phyloP scores from a whole-genome alignment of 1,140 invertebrate species.

The Drosophila sechellia region DNA sequence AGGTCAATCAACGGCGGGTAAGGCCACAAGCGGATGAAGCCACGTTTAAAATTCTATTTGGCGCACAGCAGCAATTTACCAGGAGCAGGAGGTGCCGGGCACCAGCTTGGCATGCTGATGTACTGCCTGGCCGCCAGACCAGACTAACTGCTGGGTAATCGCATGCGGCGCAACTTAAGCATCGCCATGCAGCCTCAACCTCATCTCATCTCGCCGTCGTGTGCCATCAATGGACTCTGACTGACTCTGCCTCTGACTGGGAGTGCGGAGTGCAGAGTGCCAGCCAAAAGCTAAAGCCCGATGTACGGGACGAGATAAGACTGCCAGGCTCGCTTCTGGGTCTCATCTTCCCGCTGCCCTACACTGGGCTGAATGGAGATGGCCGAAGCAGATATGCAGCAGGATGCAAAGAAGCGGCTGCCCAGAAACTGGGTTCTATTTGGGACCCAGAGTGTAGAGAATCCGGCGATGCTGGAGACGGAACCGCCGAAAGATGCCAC shows the following conservation, averaged over 20 bases:
- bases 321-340: conserved; percentile 6
- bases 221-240: conserved; percentile 67
- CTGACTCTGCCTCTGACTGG: conserved; percentile 1
- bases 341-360: conserved; percentile 22
- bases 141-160: conserved; percentile 81
- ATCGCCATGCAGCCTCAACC: conserved; percentile 49
- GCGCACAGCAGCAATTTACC: conserved; percentile 77
- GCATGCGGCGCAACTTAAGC: conserved; percentile 77
- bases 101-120: conserved; percentile 62
- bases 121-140: conserved; percentile 55
- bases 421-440: conserved; percentile 16
- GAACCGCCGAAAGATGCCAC: conserved; percentile 23
- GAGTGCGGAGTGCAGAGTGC: conserved; percentile 2
- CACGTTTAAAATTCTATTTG: conserved; percentile 75
- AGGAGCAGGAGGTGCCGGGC: conserved; percentile 42
- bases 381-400: conserved; percentile 23
- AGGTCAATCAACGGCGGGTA: conserved; percentile 66
- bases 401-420: conserved; percentile 33
- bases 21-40: conserved; percentile 16
- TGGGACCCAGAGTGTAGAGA: conserved; percentile 8
- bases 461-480: conserved; percentile 3
- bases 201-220: conserved; percentile 53
- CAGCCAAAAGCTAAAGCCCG: conserved; percentile 42
- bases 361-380: conserved; percentile 20
- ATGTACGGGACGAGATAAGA: conserved; percentile 69